Conservation (phyloP, 2,797 vertebrate species). For the Catostomus latipinnis region DNA sequence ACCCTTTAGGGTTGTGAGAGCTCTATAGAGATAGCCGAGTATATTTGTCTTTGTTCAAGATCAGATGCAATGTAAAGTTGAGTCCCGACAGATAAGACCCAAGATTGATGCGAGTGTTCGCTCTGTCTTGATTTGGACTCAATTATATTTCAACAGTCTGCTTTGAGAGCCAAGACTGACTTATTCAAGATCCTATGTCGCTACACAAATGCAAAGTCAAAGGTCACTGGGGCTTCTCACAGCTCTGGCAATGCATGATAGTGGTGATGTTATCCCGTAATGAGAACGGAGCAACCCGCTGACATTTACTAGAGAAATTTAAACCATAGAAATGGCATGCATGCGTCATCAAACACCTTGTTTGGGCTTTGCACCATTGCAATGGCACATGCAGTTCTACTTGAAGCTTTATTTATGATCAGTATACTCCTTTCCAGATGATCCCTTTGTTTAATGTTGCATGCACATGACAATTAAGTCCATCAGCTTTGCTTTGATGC, state of each 20-base stretch:
- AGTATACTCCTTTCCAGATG: constrained; percentile 75
- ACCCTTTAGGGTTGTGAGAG: not conserved
- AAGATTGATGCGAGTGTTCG: constrained; percentile 34
- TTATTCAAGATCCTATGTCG: constrained; percentile 63
- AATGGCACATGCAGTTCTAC: constrained; percentile 69
- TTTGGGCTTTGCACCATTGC: constrained; percentile 67
- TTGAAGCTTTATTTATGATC: constrained; percentile 71
- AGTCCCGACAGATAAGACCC: not conserved
- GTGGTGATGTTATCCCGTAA: constrained; percentile 35
- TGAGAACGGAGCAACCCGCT: not conserved
- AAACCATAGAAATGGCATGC: constrained; percentile 7
- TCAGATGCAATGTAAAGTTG: not conserved
- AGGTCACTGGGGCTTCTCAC: constrained; percentile 60
- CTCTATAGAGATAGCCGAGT: not conserved
- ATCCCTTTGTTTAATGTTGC: constrained; percentile 59
- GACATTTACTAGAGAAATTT: constrained; percentile 34
- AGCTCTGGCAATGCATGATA: constrained; percentile 24
- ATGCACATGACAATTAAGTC: constrained; percentile 70
- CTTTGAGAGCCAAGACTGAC: constrained; percentile 56
- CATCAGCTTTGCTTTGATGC: constrained; percentile 65
- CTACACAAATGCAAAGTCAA: constrained; percentile 62
- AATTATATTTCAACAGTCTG: constrained; percentile 44
- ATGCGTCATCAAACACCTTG: constrained; percentile 55
- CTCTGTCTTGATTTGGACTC: constrained; percentile 32
- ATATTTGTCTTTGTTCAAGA: constrained; percentile 1